A percentile compares a stretch with the other conserved stretches of the same genome.
Conservation (phyloP, 2,113 vertebrate species). For the Atherinomorus stipes region DNA sequence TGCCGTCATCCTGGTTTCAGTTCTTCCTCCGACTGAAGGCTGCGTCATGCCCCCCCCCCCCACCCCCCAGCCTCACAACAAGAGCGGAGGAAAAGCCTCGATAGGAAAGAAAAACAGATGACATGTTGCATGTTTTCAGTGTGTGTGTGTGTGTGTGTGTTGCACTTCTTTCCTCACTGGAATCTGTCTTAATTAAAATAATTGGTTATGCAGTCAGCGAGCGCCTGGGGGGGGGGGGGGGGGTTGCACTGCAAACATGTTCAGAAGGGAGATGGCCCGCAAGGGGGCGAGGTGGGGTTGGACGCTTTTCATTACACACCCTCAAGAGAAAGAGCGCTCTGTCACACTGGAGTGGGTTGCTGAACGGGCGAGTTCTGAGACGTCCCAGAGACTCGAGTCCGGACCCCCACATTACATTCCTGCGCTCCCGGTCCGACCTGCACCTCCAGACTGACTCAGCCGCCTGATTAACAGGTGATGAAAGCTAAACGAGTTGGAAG, state of each 20-base stretch:
- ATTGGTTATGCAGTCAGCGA: constrained; percentile 58
- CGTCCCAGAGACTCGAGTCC: neutral
- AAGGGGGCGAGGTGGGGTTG: neutral
- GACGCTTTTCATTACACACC: neutral
- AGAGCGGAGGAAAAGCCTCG: constrained; percentile 1
- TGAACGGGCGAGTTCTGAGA: neutral
- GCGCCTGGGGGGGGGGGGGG: constrained; percentile 53
- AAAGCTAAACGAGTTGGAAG: constrained; percentile 33
- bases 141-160: constrained; percentile 14
- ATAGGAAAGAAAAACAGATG: constrained; percentile 37
- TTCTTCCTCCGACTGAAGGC: neutral
- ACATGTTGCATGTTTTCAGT: constrained; percentile 41
- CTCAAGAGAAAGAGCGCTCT: neutral
- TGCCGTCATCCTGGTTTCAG: constrained; percentile 23
- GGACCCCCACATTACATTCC: neutral
- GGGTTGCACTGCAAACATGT: constrained; percentile 61
- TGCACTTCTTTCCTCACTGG: constrained; percentile 62
- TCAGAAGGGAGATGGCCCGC: constrained; percentile 10
- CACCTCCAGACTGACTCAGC: neutral
- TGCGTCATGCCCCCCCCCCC: neutral
- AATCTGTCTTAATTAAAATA: constrained; percentile 75
- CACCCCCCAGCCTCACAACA: constrained; percentile 4
- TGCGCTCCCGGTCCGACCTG: neutral
- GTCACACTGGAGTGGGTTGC: neutral
- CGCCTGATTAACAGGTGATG: constrained; percentile 28